Percentiles rank a stretch among this genome's conserved stretches.
Evolutionary conservation across 2,113 vertebrate genomes (phyloP).

Genomic region (Aegotheles bennettii): DNA sequence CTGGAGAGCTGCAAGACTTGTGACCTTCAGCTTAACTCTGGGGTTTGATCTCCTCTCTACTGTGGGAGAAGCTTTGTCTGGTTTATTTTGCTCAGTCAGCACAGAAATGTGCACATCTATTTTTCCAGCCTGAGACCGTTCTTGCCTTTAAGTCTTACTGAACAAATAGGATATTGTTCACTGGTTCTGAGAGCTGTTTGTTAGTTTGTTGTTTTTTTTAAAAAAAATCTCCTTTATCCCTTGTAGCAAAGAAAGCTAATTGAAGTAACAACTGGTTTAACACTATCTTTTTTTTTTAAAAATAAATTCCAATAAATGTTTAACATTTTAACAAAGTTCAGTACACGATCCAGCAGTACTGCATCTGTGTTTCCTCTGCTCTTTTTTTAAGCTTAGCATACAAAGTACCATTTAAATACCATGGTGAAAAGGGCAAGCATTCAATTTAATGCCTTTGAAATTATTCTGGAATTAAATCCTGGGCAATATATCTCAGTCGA

Average conservation of each 20-base stretch:
- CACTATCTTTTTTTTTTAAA: neutral
- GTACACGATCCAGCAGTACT: neutral
- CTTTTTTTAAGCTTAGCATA: conserved; percentile 24
- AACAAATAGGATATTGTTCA: neutral
- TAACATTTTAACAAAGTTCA: conserved; percentile 44
- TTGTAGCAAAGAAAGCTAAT: neutral
- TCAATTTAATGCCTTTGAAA: conserved; percentile 51
- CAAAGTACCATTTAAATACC: conserved; percentile 44
- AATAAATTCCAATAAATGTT: neutral
- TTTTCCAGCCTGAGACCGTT: neutral
- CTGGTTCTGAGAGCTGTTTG: neutral
- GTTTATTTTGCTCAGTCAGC: neutral
- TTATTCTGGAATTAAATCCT: conserved; percentile 52
- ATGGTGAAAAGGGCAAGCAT: conserved; percentile 35
- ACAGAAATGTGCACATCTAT: neutral
- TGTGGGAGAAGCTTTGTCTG: neutral
- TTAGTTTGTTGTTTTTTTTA: no score
- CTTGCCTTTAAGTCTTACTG: neutral
- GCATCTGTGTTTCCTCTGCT: conserved; percentile 26
- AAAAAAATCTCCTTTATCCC: neutral
- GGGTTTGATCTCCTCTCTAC: neutral
- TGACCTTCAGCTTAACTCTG: neutral
- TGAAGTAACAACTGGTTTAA: conserved; percentile 5
- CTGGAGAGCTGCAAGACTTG: neutral
- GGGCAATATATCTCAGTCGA: conserved; percentile 27